Evolutionary conservation across 2,888 invertebrate species (phyloP), one percentile per base, ranked within the genome.

Genomic region (Mellilla xanthometata): DNA sequence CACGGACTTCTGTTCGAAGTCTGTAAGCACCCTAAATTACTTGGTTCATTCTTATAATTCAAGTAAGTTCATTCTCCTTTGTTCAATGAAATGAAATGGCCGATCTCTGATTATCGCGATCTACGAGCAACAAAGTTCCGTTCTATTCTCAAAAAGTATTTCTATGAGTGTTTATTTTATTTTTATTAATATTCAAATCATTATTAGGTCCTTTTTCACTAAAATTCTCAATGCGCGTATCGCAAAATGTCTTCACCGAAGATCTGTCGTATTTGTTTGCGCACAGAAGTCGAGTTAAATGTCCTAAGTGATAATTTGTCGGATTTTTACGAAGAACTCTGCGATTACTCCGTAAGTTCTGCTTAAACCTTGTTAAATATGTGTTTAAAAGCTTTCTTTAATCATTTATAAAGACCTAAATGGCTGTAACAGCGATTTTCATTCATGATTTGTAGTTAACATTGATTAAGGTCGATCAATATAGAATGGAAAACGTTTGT

Each of bases 181-280:
- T 24, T 7, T 24, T 24, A 24, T 24, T 24, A 24, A 19, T 24
- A 24, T 24, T 1, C 8, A 24, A 24, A 2, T 24, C 4, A n/a
- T 33, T 9, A 11, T 19, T 1, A 19, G 6, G 6, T 0, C 15
- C 1, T 1, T 6, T 19, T 19, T 3, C 15, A 5, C 15, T 19
- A 19, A 5, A 1, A 1, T 19, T 19, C 6, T 19, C 15, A 19
- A 19, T 19, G 15, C 15, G 6, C 15, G 6, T 5, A 3, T 19
- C 1, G 6, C 15, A 36, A 19, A 30, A 52, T 54, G 54, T 39
- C 53, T 31, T 15, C 39, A 23, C 10, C 30, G 0, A 38, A 43
- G 29, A 39, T 54, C 33, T 54, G 54, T 23, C 40, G 50, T 1
- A 32, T 54, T 41, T 54, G 54, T 35, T 39, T 54, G 9, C 49